Evolutionary conservation across 2,888 invertebrate species (phyloP).

Genomic region (Nectonema munidae): DNA sequence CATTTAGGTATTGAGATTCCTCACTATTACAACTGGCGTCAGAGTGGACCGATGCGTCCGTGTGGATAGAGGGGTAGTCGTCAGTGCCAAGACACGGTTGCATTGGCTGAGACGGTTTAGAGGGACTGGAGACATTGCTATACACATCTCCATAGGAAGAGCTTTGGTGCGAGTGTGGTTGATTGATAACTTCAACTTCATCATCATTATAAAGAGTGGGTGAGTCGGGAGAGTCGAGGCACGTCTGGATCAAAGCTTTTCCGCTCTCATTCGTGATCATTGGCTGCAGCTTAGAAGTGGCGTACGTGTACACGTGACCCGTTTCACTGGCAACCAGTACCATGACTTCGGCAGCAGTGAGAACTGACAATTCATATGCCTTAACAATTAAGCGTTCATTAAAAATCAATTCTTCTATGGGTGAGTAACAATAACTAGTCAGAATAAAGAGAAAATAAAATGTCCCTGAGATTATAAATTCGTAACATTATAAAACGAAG

Average conservation of each 20-base stretch:
- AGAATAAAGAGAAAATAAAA: neutral
- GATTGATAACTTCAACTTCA: no score
- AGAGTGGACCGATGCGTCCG: no score
- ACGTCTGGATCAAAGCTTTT: slow-evolving; percentile 86
- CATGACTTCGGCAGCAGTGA: slow-evolving; percentile 99
- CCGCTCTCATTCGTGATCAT: slow-evolving; percentile 81
- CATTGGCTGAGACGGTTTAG: no score
- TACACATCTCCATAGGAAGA: no score
- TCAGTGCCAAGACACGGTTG: no score
- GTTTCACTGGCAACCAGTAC: slow-evolving; percentile 88
- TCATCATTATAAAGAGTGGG: slow-evolving; percentile 17
- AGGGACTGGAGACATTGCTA: no score
- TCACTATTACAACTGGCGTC: no score
- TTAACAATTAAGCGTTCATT: slow-evolving; percentile 31
- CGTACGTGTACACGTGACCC: slow-evolving; percentile 97
- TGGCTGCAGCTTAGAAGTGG: slow-evolving; percentile 66
- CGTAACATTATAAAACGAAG: no score
- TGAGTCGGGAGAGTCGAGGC: slow-evolving; percentile 79
- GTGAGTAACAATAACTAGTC: neutral
- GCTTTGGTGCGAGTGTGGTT: no score
- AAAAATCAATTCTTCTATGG: neutral
- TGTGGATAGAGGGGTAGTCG: no score
- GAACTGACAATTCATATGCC: slow-evolving; percentile 92
- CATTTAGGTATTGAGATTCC: no score
- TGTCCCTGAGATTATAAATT: neutral